Evolutionary conservation across 2,113 vertebrate species (phyloP).

Genomic region (Callithrix jacchus): DNA sequence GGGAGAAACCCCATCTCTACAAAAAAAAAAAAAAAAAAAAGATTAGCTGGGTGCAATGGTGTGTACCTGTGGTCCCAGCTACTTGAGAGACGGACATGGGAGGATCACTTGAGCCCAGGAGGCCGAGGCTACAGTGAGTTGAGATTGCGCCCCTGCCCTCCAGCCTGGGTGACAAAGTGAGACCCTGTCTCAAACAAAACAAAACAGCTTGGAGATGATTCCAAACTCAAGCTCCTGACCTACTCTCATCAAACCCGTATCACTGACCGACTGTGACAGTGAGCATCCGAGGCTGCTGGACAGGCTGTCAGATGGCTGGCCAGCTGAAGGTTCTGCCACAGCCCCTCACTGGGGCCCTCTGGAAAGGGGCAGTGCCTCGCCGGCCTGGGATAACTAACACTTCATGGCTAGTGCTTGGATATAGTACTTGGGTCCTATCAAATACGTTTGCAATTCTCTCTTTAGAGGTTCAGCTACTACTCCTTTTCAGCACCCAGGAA

Average conservation of each 20-base stretch:
- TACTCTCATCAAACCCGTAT: background rate
- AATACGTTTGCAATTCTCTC: rapidly evolving
- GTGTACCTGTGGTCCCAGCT: no score
- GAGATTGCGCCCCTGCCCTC: no score
- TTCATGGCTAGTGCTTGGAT: background rate
- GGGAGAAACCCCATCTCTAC: no score
- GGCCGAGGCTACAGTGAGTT: no score
- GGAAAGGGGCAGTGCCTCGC: background rate
- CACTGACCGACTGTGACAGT: rapidly evolving
- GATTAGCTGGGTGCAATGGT: no score
- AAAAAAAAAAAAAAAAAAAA: no score
- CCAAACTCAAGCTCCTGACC: background rate
- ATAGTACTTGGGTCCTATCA: background rate
- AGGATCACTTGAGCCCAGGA: no score
- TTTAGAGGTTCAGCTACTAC: background rate
- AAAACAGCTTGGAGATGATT: no score
- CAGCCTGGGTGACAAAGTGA: no score
- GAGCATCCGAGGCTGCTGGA: rapidly evolving
- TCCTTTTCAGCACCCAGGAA: background rate
- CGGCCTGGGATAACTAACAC: background rate
- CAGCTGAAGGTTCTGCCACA: background rate
- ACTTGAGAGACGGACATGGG: no score
- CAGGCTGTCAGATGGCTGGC: rapidly evolving
- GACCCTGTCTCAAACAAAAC: no score
- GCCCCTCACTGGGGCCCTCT: no score